Conservation (phyloP, 2,888 invertebrate genomes). For the Pandemis cinnamomeana region DNA sequence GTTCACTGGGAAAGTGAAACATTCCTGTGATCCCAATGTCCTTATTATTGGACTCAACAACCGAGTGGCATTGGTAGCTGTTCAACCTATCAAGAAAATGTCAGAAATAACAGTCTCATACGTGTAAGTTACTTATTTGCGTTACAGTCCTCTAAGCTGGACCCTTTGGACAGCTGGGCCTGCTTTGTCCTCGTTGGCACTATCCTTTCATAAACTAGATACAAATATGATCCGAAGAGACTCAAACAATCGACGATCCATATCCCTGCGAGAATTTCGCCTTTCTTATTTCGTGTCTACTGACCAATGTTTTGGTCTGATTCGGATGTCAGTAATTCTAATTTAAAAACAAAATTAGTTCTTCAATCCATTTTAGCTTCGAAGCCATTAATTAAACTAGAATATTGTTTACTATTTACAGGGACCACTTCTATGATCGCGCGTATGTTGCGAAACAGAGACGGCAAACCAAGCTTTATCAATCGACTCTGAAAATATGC, state of each 20-base stretch:
- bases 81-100: constrained; percentile 35
- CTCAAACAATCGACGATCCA: too few relatives aligned
- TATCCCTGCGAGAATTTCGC: too few relatives aligned
- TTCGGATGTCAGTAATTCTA: too few relatives aligned
- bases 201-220: too few relatives aligned
- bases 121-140: constrained; percentile 29
- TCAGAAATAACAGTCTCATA: constrained; percentile 35
- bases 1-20: constrained; percentile 37
- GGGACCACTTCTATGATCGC: not conserved
- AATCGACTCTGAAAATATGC: constrained; percentile 24
- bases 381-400: too few relatives aligned
- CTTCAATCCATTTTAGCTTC: too few relatives aligned
- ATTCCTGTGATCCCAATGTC: constrained; percentile 36
- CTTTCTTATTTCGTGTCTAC: too few relatives aligned
- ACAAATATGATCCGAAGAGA: too few relatives aligned
- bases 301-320: too few relatives aligned
- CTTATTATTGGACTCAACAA: constrained; percentile 29
- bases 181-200: too few relatives aligned
- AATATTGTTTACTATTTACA: not conserved
- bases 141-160: not conserved
- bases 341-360: too few relatives aligned
- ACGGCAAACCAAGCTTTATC: constrained; percentile 12
- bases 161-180: too few relatives aligned
- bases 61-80: constrained; percentile 36
- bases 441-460: not conserved